Conservation (phyloP, 23 tunicate genomes). For the Halocynthia roretzi region DNA sequence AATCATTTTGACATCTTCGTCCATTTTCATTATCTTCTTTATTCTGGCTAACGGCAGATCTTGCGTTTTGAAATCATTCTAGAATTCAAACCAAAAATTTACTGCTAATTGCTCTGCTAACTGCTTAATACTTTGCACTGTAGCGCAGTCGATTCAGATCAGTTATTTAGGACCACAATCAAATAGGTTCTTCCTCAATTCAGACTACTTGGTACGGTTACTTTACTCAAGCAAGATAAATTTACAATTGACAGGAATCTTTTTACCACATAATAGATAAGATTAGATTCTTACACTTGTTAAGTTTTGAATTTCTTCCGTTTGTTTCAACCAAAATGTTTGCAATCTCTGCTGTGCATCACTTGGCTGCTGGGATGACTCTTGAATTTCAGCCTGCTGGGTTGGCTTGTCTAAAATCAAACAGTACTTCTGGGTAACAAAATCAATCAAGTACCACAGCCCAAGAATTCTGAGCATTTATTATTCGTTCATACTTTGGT, state of each 20-base stretch:
- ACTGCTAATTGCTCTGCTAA: background rate
- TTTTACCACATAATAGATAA: no score
- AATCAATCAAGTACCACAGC: no score
- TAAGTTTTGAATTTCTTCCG: constrained; percentile 47
- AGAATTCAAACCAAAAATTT: background rate
- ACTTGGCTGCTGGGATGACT: constrained; percentile 8
- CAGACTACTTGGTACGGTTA: constrained; percentile 1
- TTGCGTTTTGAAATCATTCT: constrained; percentile 83
- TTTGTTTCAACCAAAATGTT: constrained; percentile 66
- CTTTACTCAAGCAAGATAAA: background rate
- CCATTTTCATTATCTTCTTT: constrained; percentile 98
- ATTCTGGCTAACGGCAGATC: constrained; percentile 92
- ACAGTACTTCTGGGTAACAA: no score
- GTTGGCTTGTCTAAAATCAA: no score
- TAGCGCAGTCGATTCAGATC: background rate
- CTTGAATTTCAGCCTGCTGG: no score
- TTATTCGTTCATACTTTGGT: no score
- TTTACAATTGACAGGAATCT: no score
- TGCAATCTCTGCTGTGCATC: constrained; percentile 51
- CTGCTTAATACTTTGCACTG: background rate
- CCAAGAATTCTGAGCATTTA: no score
- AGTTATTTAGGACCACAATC: background rate
- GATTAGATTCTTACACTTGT: constrained; percentile 10
- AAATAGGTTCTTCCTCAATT: no score
- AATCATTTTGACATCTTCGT: constrained; percentile 98